Evolutionary conservation across 2,797 vertebrate genomes (phyloP).

Genomic region (Mus spretus): DNA sequence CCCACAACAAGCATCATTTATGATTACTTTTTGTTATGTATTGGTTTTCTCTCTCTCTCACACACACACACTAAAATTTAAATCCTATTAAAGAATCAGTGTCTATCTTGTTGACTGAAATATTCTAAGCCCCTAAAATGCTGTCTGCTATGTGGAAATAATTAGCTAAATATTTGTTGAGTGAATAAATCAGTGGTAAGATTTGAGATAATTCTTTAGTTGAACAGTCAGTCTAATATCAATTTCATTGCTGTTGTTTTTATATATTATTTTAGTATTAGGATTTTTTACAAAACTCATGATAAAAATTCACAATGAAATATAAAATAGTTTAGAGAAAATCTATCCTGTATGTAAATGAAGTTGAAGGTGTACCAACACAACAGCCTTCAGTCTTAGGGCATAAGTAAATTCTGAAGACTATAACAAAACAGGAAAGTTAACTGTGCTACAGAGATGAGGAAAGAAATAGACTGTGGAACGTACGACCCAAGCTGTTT

Average conservation of each 20-base stretch:
- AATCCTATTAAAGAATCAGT: background rate
- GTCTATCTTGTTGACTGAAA: slow-evolving; percentile 24
- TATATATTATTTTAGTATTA: slow-evolving; percentile 41
- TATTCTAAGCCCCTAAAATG: slow-evolving; percentile 30
- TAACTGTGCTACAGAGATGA: slow-evolving; percentile 45
- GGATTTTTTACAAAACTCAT: background rate
- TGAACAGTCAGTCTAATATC: slow-evolving; percentile 28
- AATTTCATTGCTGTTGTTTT: background rate
- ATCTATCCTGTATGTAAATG: slow-evolving; percentile 11
- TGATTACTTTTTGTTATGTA: slow-evolving; percentile 32
- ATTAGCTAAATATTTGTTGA: slow-evolving; percentile 46
- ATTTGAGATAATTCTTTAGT: slow-evolving; percentile 49
- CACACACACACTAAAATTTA: background rate
- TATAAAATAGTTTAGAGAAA: slow-evolving; percentile 7
- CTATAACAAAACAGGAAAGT: background rate
- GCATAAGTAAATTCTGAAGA: background rate
- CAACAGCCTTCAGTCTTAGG: background rate
- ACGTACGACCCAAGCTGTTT: background rate
- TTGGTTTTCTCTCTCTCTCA: background rate
- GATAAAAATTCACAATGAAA: slow-evolving; percentile 51
- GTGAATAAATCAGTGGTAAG: slow-evolving; percentile 27
- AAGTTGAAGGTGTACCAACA: slow-evolving; percentile 29
- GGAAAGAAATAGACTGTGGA: background rate
- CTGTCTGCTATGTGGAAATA: background rate
- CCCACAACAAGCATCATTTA: slow-evolving; percentile 7